Evolutionary conservation across 2,113 vertebrate genomes (phyloP), one percentile per base, ranked within the genome.

Genomic region (Onychostruthus taczanowskii): DNA sequence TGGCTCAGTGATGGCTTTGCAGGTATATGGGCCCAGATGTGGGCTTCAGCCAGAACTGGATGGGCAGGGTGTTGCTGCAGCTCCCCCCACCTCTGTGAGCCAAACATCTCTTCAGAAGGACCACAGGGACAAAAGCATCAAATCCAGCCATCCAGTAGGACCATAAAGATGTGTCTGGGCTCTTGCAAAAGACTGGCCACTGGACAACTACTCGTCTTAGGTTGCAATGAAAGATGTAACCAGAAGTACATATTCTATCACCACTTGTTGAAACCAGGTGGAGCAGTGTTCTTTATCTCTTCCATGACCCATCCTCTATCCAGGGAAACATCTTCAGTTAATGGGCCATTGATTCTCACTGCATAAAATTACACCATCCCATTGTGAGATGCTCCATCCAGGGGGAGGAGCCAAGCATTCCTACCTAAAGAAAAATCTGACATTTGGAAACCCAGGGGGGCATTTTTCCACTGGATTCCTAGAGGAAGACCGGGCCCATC

Each of bases 121-220:
- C 37, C 74, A 46, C 26, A 33, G 24, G n/a, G 30, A 73, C 50
- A 88, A 7, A 39, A 81, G 22, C 4, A 58, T 15, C 46, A 58
- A 49, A 70, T 4, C 44, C 19, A 44, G 37, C 17, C 30, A 70
- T 16, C 27, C 21, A 41, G 33, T 1, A 70, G 52, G 15, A 49
- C 44, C 16, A 50, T 4, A 35, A 74, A 55, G 55, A 59, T 39
- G 31, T 44, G 21, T 27, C 46, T 30, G 26, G 31, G 46, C 20
- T 64, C 30, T 27, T 49, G 1, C 49, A 26, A 9, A 78, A 79
- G 16, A 52, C 10, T 0, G 0, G 22, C 11, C 62, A 81, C n/a
- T 9, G 35, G 17, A 37, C 43, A 75, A 46, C 4, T 15, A n/a
- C 18, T 31, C 28, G 37, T 39, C 27, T 62, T 28, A 41, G 37